phyloP scores from a whole-genome alignment of 92 coral and sea anemone genomes.

The Zoanthus sociatus region DNA sequence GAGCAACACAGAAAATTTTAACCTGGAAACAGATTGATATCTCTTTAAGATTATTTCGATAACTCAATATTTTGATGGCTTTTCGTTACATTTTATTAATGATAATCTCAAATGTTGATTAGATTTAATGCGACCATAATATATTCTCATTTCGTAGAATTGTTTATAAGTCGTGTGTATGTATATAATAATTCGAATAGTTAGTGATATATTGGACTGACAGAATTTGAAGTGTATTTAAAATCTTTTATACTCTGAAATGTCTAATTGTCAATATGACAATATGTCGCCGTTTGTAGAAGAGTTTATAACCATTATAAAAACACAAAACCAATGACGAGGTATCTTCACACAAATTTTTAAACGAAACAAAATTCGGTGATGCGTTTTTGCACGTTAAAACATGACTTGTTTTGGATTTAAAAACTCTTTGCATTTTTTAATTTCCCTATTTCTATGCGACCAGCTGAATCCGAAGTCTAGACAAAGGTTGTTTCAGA shows the following conservation, averaged over 20 bases:
- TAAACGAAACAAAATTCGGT: not conserved
- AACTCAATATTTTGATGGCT: not conserved
- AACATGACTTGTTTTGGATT: not conserved
- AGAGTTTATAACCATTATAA: not conserved
- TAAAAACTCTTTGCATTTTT: not conserved
- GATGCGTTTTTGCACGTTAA: not conserved
- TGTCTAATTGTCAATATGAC: not conserved
- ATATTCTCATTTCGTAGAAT: slow-evolving; percentile 13
- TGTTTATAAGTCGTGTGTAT: not conserved
- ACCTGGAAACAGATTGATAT: not conserved
- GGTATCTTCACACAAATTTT: not conserved
- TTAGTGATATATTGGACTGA: not conserved
- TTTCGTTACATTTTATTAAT: not conserved
- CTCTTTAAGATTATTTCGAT: not conserved
- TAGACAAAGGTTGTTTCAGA: not conserved
- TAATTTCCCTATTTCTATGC: not conserved
- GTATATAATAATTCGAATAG: not conserved
- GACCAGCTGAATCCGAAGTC: not conserved
- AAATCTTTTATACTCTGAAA: not conserved
- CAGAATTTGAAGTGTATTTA: not conserved
- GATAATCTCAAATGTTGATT: not conserved
- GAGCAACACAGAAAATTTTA: not conserved
- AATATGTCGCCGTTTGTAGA: not conserved
- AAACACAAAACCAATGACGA: not conserved
- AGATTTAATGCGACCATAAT: not conserved